phyloP scores from a whole-genome alignment of 2,888 invertebrate species.

The Sceliomorpha sp. region DNA sequence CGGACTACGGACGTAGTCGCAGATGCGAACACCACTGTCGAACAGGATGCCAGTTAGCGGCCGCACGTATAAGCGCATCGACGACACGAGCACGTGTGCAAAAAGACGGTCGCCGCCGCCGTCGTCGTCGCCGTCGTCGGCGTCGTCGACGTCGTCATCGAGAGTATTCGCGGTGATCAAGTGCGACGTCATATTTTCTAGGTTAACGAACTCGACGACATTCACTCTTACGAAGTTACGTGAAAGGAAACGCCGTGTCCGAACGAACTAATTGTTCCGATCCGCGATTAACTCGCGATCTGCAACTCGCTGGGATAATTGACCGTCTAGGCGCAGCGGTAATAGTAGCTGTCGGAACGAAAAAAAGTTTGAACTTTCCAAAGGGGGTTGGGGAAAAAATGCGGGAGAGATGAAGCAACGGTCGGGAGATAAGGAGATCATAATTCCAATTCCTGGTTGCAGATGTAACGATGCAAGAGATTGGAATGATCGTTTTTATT shows the following conservation, averaged over 20 bases:
- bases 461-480: too few relatives aligned
- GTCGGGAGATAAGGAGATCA: too few relatives aligned
- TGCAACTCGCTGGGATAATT: background rate
- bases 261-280: background rate
- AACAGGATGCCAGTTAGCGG: slow-evolving; percentile 60
- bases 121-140: too few relatives aligned
- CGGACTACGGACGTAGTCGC: slow-evolving; percentile 37
- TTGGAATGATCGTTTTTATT: too few relatives aligned
- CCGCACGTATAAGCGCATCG: slow-evolving; percentile 13
- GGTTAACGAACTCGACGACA: slow-evolving; percentile 31
- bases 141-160: too few relatives aligned
- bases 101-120: too few relatives aligned
- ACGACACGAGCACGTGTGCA: slow-evolving; percentile 44
- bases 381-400: too few relatives aligned
- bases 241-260: slow-evolving; percentile 26
- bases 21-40: slow-evolving; percentile 44
- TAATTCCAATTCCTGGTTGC: too few relatives aligned
- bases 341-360: too few relatives aligned
- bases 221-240: background rate
- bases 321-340: too few relatives aligned
- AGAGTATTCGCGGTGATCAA: slow-evolving; percentile 29
- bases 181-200: slow-evolving; percentile 50
- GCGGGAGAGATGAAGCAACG: too few relatives aligned
- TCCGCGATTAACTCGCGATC: background rate
- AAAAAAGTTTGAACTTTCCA: too few relatives aligned